phyloP scores from a whole-genome alignment of 2,113 vertebrate genomes.

The Alligator sinensis region DNA sequence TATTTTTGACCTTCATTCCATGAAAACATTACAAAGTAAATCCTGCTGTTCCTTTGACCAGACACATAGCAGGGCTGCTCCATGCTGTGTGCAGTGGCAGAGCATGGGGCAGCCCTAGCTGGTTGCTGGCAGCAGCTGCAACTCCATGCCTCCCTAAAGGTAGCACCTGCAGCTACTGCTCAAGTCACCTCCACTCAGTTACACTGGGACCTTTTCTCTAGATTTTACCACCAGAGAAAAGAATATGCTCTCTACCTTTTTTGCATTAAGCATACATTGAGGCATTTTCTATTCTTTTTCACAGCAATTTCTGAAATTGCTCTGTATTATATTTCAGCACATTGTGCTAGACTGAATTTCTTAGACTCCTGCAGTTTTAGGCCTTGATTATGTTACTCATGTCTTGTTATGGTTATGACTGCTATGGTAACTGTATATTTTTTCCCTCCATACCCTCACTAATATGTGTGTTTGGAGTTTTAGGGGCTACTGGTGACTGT shows the following conservation, averaged over 20 bases:
- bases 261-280: background rate
- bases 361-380: conserved; percentile 36
- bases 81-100: too few species aligned
- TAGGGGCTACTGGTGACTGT: too few species aligned
- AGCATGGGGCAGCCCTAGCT: too few species aligned
- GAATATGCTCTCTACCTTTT: background rate
- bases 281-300: conserved; percentile 53
- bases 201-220: background rate
- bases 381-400: conserved; percentile 14
- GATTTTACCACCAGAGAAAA: conserved; percentile 4
- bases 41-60: background rate
- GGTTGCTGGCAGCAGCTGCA: too few species aligned
- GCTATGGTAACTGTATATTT: too few species aligned
- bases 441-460: too few species aligned
- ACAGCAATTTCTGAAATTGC: conserved; percentile 43
- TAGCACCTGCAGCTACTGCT: too few species aligned
- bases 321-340: conserved; percentile 20
- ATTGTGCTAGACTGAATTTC: conserved; percentile 20
- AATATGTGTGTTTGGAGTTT: too few species aligned
- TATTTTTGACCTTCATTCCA: background rate
- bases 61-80: too few species aligned
- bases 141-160: too few species aligned
- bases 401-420: too few species aligned
- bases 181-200: too few species aligned
- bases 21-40: background rate